These are phyloP conservation scores for Tetranychus truncatus DNA, from an alignment of 2,888 invertebrate species.

Conservation along the genomic window DNA sequence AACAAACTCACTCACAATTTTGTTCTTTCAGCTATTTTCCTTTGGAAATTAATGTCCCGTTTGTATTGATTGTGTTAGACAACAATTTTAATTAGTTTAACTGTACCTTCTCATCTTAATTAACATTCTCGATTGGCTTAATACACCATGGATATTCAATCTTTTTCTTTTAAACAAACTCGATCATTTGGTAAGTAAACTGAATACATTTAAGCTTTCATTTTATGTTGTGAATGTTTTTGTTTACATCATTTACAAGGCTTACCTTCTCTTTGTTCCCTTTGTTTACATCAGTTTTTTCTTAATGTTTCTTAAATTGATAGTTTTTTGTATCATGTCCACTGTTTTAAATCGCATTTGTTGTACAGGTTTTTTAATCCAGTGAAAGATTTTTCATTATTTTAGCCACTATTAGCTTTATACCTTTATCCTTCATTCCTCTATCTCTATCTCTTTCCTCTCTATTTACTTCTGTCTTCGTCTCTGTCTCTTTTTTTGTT, in stretches of 20 bases:
- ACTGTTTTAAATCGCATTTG: too few species aligned
- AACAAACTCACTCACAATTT: not conserved
- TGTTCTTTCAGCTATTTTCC: not conserved
- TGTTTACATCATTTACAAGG: not conserved
- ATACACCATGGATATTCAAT: not conserved
- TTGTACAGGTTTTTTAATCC: too few species aligned
- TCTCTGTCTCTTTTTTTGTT: not conserved
- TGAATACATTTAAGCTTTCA: not conserved
- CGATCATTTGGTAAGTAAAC: not conserved
- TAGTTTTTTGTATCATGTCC: too few species aligned
- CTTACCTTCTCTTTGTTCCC: too few species aligned
- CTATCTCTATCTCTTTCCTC: not conserved
- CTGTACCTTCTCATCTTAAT: not conserved
- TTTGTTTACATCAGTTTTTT: too few species aligned
- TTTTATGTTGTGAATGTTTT: not conserved
- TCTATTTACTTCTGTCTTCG: not conserved
- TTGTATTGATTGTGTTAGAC: not conserved
- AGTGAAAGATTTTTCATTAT: too few species aligned
- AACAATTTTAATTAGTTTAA: not conserved
- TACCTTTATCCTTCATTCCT: not conserved
- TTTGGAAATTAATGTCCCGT: not conserved
- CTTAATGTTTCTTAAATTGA: too few species aligned
- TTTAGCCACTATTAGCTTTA: not conserved
- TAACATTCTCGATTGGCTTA: not conserved
- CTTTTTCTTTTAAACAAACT: conserved; percentile 5